Evolutionary conservation across 1,140 invertebrate species (phyloP).

Genomic region (Chironomus striatipennis): DNA sequence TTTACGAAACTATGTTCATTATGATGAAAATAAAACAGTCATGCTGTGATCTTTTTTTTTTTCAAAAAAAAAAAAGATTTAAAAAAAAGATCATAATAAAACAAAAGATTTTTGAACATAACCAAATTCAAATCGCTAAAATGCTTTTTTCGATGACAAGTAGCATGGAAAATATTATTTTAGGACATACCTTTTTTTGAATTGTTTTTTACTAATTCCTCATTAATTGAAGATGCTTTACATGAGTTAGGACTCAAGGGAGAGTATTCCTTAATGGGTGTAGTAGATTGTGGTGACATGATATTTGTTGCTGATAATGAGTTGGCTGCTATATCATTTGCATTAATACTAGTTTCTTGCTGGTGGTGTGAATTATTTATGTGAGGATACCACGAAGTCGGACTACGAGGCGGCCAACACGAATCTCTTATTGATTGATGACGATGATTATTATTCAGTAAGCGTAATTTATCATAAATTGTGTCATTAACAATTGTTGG

Average conservation of each 20-base stretch:
- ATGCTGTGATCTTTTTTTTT: too few species aligned
- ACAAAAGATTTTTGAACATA: too few species aligned
- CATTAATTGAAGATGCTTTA: neutral
- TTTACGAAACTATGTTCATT: too few species aligned
- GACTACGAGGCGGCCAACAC: conserved; percentile 24
- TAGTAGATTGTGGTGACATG: neutral
- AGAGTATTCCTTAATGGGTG: neutral
- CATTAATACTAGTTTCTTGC: neutral
- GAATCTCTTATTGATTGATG: conserved; percentile 15
- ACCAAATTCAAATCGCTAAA: too few species aligned
- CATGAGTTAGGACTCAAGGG: neutral
- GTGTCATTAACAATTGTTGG: conserved; percentile 45
- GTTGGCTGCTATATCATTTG: neutral
- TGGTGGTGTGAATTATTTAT: conserved; percentile 27
- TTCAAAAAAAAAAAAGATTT: too few species aligned
- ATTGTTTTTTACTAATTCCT: neutral
- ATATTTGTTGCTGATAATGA: neutral
- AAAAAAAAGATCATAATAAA: too few species aligned
- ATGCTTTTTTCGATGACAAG: too few species aligned
- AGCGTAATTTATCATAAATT: conserved; percentile 77
- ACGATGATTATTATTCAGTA: conserved; percentile 64
- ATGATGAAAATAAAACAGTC: too few species aligned
- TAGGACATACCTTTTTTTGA: conserved; percentile 19
- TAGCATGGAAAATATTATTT: too few species aligned
- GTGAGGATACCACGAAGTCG: conserved; percentile 36